Evolutionary conservation across 2,888 invertebrate species (phyloP).

Genomic region (Thereva unica): DNA sequence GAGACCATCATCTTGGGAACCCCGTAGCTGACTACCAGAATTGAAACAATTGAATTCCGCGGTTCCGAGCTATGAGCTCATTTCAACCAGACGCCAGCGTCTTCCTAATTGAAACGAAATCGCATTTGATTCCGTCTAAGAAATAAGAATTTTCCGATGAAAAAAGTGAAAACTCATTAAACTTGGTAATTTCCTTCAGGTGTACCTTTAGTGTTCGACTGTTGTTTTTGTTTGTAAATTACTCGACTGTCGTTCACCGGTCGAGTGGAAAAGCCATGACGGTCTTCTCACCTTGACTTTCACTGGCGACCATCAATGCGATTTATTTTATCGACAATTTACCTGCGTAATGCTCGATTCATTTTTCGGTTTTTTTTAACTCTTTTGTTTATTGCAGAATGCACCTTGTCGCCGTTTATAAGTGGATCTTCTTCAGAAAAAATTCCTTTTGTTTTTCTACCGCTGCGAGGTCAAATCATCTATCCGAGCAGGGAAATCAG

Average conservation of each 20-base stretch:
- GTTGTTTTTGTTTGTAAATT: slow-evolving; percentile 29
- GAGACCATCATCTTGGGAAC: no score
- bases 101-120: slow-evolving; percentile 19
- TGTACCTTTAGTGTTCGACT: slow-evolving; percentile 13
- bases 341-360: slow-evolving; percentile 15
- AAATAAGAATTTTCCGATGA: slow-evolving; percentile 8
- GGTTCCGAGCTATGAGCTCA: slow-evolving; percentile 1
- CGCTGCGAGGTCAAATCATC: slow-evolving; percentile 83
- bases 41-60: slow-evolving; percentile 17
- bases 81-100: slow-evolving; percentile 8
- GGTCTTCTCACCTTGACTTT: slow-evolving; percentile 27
- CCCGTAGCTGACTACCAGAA: neutral
- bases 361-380: neutral
- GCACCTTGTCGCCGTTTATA: slow-evolving; percentile 78
- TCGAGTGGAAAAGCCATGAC: slow-evolving; percentile 14
- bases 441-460: slow-evolving; percentile 85
- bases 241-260: neutral
- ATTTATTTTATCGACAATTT: slow-evolving; percentile 26
- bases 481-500: slow-evolving; percentile 86
- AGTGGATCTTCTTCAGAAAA: slow-evolving; percentile 73
- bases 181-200: slow-evolving; percentile 23
- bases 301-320: slow-evolving; percentile 21
- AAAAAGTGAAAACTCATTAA: slow-evolving; percentile 40
- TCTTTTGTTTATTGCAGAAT: slow-evolving; percentile 65
- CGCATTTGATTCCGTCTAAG: slow-evolving; percentile 15